phyloP scores from a whole-genome alignment of 1,140 invertebrate species.

The Caenorhabditis tropicalis region DNA sequence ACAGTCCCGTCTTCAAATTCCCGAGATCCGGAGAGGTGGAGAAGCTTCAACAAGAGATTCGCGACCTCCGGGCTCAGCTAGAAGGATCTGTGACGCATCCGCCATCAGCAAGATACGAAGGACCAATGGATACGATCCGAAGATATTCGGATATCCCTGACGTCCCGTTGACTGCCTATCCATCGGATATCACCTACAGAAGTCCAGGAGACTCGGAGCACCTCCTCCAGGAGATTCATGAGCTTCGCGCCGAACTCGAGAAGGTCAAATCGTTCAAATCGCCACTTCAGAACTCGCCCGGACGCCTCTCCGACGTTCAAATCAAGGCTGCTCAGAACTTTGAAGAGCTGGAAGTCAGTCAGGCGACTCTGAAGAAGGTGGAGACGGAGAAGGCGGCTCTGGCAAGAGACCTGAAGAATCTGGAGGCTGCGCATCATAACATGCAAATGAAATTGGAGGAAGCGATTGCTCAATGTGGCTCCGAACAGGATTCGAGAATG shows the following conservation, averaged over 20 bases:
- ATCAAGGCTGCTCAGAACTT: not conserved
- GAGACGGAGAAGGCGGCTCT: not conserved
- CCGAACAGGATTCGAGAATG: not conserved
- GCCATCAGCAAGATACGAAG: too few species aligned
- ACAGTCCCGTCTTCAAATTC: conserved; percentile 18
- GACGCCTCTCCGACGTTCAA: not conserved
- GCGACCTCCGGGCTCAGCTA: not conserved
- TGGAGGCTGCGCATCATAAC: not conserved
- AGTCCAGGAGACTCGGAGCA: too few species aligned
- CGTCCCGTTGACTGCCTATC: too few species aligned
- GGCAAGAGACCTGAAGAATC: not conserved
- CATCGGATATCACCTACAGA: too few species aligned
- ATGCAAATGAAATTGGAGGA: not conserved
- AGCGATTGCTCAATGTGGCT: not conserved
- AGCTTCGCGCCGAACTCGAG: too few species aligned
- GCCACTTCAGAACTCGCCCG: not conserved
- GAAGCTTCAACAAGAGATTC: not conserved
- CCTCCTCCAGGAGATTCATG: too few species aligned
- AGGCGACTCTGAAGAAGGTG: not conserved
- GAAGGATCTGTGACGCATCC: not conserved
- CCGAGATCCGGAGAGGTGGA: not conserved
- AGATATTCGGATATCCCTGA: too few species aligned
- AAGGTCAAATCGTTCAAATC: too few species aligned
- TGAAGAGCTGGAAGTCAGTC: conserved; percentile 1
- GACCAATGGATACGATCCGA: too few species aligned